Evolutionary conservation across 2,888 invertebrate genomes (phyloP), one percentile per base, ranked within the genome.

Genomic region (Pedicia rivosa): DNA sequence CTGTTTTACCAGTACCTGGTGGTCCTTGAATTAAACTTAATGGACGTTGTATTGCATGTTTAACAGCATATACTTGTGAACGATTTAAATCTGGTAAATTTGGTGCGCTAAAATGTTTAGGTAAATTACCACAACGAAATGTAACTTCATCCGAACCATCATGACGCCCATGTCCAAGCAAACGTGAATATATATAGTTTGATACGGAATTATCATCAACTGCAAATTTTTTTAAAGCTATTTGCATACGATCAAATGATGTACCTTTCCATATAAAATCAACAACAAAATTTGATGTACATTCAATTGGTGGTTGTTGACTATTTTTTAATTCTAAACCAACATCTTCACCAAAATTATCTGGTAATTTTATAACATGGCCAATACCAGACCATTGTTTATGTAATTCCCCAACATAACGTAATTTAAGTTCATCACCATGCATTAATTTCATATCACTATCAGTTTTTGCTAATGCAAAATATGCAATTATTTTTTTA

Each of bases 191-290:
- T 51, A 99, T 97, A 63, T 91, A 98, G 12, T 87, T 87, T 0
- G 97, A 97, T 0, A 98, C 95, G 0, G 94, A 94, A 2, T 81
- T 78, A 49, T 95, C 92, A 54, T 97, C 95, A 28, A 92, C 87
- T 2, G 95, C 92, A 61, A 98, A 95, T 57, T 88, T 88, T 37
- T 87, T 76, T 41, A 98, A 63, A 0, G 97, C 94, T 35, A 86
- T 69, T 54, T 92, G 88, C 95, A 98, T 98, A 50, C 92, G 76
- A 62, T 95, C 95, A 60, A 97, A 97, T 17, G 91, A 91, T 2
- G 95, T 97, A 45, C 94, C 91, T 60, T 97, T 97, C 97, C 95
- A 97, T 35, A 97, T 95, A 59, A 95, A 98, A 62, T 99, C 97
- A 4, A 97, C 91, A 0, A 91, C 88, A 62, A 95, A 99, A 63